phyloP scores from a whole-genome alignment of 1,140 invertebrate species.

The Aradophagus sp. region DNA sequence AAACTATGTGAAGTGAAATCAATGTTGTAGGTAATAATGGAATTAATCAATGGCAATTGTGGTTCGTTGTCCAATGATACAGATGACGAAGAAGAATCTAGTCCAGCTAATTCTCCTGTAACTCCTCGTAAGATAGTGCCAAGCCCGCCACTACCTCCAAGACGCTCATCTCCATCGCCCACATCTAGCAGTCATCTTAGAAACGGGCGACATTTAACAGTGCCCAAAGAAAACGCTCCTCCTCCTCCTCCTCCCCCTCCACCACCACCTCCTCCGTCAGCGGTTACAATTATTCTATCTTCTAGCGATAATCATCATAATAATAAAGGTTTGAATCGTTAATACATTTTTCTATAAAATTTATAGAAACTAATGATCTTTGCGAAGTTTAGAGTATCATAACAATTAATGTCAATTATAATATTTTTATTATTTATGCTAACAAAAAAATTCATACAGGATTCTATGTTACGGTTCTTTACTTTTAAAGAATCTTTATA shows the following conservation, averaged over 20 bases:
- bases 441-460: too few species aligned
- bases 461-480: too few species aligned
- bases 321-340: constrained; percentile 69
- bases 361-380: too few species aligned
- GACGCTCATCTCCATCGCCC: constrained; percentile 78
- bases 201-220: constrained; percentile 70
- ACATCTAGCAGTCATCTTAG: constrained; percentile 64
- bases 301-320: constrained; percentile 65
- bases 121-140: constrained; percentile 69
- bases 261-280: constrained; percentile 43
- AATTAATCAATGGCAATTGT: constrained; percentile 70
- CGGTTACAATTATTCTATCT: constrained; percentile 67
- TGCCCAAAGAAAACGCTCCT: constrained; percentile 76
- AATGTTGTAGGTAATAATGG: constrained; percentile 73
- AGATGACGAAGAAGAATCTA: constrained; percentile 72
- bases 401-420: too few species aligned
- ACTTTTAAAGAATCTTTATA: too few species aligned
- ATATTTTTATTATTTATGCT: too few species aligned
- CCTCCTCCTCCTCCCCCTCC: constrained; percentile 64
- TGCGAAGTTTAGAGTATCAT: too few species aligned
- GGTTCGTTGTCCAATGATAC: constrained; percentile 69
- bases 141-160: constrained; percentile 80
- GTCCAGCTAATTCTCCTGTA: constrained; percentile 75
- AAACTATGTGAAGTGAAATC: too few species aligned
- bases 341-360: too few species aligned